These are phyloP conservation scores for Caenorhabditis sulstoni DNA, from an alignment of 2,888 invertebrate genomes.

Conservation along the genomic window DNA sequence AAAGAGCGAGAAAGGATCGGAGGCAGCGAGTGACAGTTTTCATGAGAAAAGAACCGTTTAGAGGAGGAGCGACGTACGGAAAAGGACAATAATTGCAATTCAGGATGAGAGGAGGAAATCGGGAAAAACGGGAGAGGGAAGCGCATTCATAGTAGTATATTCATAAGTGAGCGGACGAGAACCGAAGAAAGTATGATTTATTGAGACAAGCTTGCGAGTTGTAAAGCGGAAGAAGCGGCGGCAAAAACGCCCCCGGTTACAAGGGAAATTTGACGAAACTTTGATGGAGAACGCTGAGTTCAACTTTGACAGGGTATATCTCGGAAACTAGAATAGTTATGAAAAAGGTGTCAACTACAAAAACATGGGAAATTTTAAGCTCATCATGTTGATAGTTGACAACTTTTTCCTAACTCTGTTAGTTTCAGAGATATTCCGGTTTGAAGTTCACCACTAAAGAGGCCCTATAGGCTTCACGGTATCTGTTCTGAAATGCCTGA, in stretches of 20 bases:
- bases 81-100: constrained; percentile 17
- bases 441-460: too few relatives aligned
- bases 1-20: constrained; percentile 18
- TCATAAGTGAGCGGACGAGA: constrained; percentile 14
- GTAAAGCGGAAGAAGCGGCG: constrained; percentile 11
- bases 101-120: constrained; percentile 4
- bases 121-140: constrained; percentile 5
- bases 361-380: too few relatives aligned
- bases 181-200: constrained; percentile 43
- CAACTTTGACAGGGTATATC: too few relatives aligned
- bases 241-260: constrained; percentile 13
- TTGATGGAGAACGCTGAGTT: too few relatives aligned
- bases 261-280: too few relatives aligned
- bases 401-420: too few relatives aligned
- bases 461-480: too few relatives aligned
- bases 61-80: constrained; percentile 8
- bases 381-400: too few relatives aligned
- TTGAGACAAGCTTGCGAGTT: constrained; percentile 24
- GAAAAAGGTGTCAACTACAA: too few relatives aligned
- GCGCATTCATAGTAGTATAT: constrained; percentile 16
- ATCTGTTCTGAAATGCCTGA: too few relatives aligned
- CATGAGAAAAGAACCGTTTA: constrained; percentile 33
- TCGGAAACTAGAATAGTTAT: too few relatives aligned
- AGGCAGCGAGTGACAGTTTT: constrained; percentile 23
- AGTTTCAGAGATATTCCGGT: too few relatives aligned